Evolutionary conservation across 2,797 vertebrate species (phyloP).

Genomic region (Pseudocheirus occidentalis): DNA sequence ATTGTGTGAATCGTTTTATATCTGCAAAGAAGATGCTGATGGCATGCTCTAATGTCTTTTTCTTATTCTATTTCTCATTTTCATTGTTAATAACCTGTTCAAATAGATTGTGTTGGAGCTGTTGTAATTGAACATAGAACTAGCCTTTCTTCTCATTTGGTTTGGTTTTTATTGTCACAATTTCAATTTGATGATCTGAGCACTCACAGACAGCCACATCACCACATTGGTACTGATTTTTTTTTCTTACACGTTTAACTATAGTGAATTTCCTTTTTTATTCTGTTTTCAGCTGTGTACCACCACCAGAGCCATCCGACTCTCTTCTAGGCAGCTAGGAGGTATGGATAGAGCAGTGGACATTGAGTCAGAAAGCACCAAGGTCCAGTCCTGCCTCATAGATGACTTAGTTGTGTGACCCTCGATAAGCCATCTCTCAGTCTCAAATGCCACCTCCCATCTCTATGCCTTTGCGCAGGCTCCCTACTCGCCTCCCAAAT

Average conservation of each 20-base stretch:
- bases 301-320: background rate
- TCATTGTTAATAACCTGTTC: background rate
- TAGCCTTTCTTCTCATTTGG: background rate
- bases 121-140: background rate
- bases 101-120: background rate
- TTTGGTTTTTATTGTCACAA: background rate
- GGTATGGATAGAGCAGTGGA: background rate
- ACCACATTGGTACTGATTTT: background rate
- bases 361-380: background rate
- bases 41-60: background rate
- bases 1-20: background rate
- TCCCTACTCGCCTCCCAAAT: background rate
- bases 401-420: background rate
- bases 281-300: background rate
- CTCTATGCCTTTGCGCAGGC: background rate
- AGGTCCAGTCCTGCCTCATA: background rate
- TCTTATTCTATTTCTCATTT: background rate
- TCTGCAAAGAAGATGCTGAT: background rate
- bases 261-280: background rate
- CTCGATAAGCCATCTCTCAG: background rate
- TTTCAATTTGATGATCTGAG: background rate
- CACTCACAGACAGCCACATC: background rate
- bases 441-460: background rate
- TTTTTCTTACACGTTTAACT: background rate
- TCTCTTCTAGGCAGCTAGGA: background rate